These are phyloP conservation scores for Amiota mariae DNA, from an alignment of 2,888 invertebrate genomes.

Conservation along the genomic window DNA sequence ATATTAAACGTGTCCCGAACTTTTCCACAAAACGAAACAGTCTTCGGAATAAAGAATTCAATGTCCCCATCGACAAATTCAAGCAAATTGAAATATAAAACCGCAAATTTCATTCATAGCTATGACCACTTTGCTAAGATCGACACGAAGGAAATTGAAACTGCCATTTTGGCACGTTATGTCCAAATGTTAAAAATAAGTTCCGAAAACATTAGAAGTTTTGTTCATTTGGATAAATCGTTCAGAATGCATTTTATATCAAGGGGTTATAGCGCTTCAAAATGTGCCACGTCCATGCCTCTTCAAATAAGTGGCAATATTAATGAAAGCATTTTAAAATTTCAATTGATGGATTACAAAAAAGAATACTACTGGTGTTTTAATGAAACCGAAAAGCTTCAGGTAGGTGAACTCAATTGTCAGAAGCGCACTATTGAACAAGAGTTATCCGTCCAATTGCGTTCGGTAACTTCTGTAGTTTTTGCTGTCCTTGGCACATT, in stretches of 20 bases:
- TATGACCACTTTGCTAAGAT: background rate
- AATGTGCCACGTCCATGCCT: conserved; percentile 43
- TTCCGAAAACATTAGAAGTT: conserved; percentile 50
- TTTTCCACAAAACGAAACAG: conserved; percentile 4
- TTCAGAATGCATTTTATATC: conserved; percentile 46
- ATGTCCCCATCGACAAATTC: background rate
- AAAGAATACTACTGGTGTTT: conserved; percentile 71
- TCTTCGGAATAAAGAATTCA: background rate
- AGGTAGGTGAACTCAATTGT: conserved; percentile 59
- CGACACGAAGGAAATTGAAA: conserved; percentile 33
- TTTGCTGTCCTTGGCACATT: conserved; percentile 50
- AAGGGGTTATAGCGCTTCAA: conserved; percentile 10
- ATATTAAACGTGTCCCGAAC: conserved; percentile 38
- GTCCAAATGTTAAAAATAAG: conserved; percentile 45
- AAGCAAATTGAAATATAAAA: background rate
- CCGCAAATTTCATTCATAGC: background rate
- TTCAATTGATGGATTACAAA: conserved; percentile 71
- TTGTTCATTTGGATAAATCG: conserved; percentile 47
- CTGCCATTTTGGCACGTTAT: conserved; percentile 45
- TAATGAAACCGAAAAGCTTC: conserved; percentile 65
- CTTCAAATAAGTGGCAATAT: conserved; percentile 39
- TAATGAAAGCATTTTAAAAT: conserved; percentile 55
- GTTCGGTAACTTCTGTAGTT: conserved; percentile 49
- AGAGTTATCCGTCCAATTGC: conserved; percentile 48
- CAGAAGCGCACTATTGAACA: conserved; percentile 42